These are phyloP conservation scores for Coccyzus lansbergi DNA, from an alignment of 2,797 vertebrate genomes.

Conservation along the genomic window DNA sequence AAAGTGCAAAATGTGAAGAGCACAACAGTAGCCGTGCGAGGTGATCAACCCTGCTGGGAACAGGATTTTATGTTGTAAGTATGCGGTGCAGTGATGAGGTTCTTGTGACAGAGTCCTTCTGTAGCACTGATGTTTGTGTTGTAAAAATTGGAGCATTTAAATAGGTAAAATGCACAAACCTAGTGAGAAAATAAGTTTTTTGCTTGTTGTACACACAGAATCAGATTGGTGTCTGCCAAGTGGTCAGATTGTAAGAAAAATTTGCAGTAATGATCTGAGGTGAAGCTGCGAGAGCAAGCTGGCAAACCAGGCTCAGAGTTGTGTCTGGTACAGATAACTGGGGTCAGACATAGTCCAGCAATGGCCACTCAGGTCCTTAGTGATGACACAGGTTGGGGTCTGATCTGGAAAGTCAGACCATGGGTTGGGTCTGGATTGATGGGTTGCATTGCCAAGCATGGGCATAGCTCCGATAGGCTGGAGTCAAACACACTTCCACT, in stretches of 20 bases:
- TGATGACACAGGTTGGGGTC: background rate
- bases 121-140: background rate
- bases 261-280: fast-evolving
- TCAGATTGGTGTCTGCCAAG: background rate
- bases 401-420: background rate
- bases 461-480: background rate
- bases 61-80: slow-evolving; percentile 99
- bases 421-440: background rate
- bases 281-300: background rate
- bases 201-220: fast-evolving
- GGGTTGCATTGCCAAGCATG: background rate
- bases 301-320: background rate
- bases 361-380: background rate
- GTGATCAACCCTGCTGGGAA: slow-evolving; percentile 95
- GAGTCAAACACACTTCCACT: background rate
- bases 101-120: background rate
- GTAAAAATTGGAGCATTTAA: background rate
- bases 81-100: background rate
- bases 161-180: background rate
- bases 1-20: slow-evolving; percentile 99
- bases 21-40: slow-evolving; percentile 91
- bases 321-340: background rate
- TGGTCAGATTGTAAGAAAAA: background rate
- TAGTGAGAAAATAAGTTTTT: background rate
- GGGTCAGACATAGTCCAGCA: background rate